A percentile compares a stretch with the other conserved stretches of the same genome.
These are phyloP conservation scores for Sinocyclocheilus anophthalmus DNA, from an alignment of 2,113 vertebrate genomes.

Conservation along the genomic window DNA sequence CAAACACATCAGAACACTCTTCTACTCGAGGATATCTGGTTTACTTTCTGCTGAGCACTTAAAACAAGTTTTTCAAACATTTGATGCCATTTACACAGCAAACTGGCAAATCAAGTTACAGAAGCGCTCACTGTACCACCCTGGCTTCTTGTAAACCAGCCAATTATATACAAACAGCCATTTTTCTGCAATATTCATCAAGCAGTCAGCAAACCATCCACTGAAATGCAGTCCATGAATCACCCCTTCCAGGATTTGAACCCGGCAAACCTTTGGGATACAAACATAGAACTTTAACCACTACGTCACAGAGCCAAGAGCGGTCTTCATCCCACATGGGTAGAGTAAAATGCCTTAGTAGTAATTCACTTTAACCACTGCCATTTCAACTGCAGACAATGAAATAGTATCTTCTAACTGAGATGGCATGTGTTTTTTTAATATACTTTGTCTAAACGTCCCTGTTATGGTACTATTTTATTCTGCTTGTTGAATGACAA, in stretches of 20 bases:
- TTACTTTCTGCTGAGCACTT: too few relatives aligned
- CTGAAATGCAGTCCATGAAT: neutral
- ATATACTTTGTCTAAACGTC: neutral
- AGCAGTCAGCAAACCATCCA: neutral
- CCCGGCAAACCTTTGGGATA: neutral
- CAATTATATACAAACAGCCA: neutral
- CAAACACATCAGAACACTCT: too few relatives aligned
- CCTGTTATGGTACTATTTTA: neutral
- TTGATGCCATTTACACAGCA: too few relatives aligned
- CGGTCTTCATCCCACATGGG: neutral
- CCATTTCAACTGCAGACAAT: neutral
- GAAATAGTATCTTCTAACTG: neutral
- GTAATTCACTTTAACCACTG: neutral
- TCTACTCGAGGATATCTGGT: too few relatives aligned
- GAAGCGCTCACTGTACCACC: neutral
- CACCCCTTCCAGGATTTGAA: neutral
- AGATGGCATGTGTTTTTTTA: neutral
- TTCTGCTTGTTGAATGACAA: neutral
- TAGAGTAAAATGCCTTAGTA: neutral
- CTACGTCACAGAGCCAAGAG: neutral
- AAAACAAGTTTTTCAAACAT: too few relatives aligned
- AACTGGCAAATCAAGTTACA: too few relatives aligned
- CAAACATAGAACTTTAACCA: conserved; percentile 14
- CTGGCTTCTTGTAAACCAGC: neutral
- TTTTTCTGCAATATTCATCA: neutral